These are phyloP conservation scores for Pipistrellus pipistrellus DNA, from an alignment of 2,797 vertebrate species.

Conservation along the genomic window DNA sequence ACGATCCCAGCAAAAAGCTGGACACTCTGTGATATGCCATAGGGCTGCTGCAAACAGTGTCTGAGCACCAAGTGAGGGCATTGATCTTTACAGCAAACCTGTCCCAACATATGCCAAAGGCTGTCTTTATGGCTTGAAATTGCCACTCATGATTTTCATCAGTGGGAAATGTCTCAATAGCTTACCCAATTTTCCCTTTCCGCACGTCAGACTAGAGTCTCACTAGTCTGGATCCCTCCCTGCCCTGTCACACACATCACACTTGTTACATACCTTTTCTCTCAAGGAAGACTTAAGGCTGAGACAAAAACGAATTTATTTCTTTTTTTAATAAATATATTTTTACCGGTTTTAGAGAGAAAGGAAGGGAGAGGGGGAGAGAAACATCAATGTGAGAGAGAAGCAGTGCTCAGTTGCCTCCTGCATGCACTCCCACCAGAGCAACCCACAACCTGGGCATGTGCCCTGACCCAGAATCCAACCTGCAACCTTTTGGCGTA, in stretches of 20 bases:
- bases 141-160: neutral
- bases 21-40: neutral
- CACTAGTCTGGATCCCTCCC: neutral
- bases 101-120: neutral
- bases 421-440: neutral
- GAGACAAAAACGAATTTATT: slow-evolving; percentile 3
- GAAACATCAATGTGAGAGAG: neutral
- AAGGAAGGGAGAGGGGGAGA: neutral
- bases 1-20: neutral
- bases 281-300: neutral
- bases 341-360: neutral
- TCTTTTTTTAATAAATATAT: neutral
- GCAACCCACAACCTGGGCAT: neutral
- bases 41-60: neutral
- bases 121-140: neutral
- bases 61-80: neutral
- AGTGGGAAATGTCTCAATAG: neutral
- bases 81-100: neutral
- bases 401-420: neutral
- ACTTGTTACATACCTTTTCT: neutral
- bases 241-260: neutral
- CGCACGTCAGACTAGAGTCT: neutral
- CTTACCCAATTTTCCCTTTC: neutral
- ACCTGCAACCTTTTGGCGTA: neutral
- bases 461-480: neutral